phyloP scores from a whole-genome alignment of 2,113 vertebrate species.

The Oncorhynchus gorbuscha region DNA sequence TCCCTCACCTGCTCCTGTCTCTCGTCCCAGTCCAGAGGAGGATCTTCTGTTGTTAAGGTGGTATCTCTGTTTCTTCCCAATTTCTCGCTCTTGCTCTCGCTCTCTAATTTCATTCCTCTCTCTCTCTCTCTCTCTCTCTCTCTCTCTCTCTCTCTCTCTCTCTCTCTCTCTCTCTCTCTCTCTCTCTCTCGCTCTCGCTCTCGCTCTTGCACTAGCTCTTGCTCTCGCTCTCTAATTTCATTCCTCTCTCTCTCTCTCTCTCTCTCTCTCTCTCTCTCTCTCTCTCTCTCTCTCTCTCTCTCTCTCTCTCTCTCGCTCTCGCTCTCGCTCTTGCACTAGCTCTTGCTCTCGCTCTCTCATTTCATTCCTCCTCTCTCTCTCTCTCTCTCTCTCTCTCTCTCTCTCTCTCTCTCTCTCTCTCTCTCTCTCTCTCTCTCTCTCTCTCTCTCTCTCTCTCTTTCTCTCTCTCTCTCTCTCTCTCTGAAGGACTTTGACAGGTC shows the following conservation, averaged over 20 bases:
- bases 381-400: too few relatives aligned
- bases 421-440: too few relatives aligned
- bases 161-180: background rate
- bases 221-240: background rate
- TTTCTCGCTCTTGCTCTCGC: conserved; percentile 2
- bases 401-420: background rate
- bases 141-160: conserved; percentile 22
- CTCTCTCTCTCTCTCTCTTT: background rate
- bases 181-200: background rate
- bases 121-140: background rate
- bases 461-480: conserved; percentile 16
- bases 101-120: background rate
- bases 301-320: background rate
- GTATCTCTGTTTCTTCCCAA: conserved; percentile 47
- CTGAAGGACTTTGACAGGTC: conserved; percentile 82
- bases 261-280: conserved; percentile 21
- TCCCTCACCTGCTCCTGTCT: conserved; percentile 60
- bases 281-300: background rate
- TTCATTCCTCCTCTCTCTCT: background rate
- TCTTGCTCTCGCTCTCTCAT: conserved; percentile 13
- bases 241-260: background rate
- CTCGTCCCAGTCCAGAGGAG: conserved; percentile 47
- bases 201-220: too few relatives aligned
- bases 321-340: conserved; percentile 25
- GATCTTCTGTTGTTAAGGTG: conserved; percentile 47